phyloP scores from a whole-genome alignment of 2,113 vertebrate species.

The Eonycteris spelaea region DNA sequence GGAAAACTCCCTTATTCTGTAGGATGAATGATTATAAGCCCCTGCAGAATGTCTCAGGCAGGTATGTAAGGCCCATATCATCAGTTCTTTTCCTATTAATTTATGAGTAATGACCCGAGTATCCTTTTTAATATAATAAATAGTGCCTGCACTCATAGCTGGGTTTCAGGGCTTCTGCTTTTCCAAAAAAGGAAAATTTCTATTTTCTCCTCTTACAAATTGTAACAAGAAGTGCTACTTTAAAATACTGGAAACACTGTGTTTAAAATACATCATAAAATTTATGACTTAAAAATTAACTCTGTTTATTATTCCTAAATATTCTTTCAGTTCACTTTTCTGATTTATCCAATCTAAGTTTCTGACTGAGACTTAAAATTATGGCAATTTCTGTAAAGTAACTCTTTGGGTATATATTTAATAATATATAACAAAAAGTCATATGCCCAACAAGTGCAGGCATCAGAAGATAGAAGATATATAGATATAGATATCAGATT shows the following conservation, averaged over 20 bases:
- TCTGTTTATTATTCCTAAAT: neutral
- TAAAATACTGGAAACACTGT: neutral
- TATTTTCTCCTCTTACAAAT: neutral
- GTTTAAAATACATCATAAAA: neutral
- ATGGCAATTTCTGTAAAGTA: neutral
- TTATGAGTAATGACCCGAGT: accelerated
- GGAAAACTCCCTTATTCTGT: neutral
- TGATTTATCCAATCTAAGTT: neutral
- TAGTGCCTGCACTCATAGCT: no score
- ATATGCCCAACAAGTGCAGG: neutral
- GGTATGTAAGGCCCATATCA: neutral
- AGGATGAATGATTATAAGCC: neutral
- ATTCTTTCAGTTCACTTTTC: neutral
- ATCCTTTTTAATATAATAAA: neutral
- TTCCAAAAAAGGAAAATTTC: neutral
- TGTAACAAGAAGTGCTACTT: neutral
- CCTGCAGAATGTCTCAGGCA: neutral
- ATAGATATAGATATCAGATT: no score
- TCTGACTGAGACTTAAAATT: neutral
- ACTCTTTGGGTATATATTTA: neutral
- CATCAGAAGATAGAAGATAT: no score
- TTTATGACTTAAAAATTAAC: neutral
- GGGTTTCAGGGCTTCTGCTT: neutral
- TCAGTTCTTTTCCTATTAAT: neutral
- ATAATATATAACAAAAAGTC: neutral